Percentiles rank a stretch among this genome's conserved stretches.
Evolutionary conservation across 2,888 invertebrate species (phyloP).

Genomic region (Latrodectus elegans): DNA sequence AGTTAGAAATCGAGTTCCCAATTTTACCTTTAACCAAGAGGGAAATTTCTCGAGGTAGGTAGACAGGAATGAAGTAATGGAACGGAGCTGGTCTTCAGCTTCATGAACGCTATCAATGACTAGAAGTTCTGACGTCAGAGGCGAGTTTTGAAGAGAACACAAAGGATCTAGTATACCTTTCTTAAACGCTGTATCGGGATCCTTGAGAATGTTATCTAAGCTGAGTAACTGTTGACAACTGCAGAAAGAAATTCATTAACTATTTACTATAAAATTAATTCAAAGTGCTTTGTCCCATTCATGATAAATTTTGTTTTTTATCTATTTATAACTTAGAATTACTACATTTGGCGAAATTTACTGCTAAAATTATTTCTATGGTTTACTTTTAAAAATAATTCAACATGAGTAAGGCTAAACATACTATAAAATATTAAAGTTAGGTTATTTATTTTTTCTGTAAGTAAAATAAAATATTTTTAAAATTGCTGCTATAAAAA

Average conservation of each 20-base stretch:
- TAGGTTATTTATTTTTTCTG: too few relatives aligned
- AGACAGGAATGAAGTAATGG: conserved; percentile 90
- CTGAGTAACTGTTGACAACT: conserved; percentile 46
- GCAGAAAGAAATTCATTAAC: neutral
- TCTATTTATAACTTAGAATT: neutral
- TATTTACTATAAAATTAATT: neutral
- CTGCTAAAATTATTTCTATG: too few relatives aligned
- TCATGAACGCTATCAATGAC: conserved; percentile 94
- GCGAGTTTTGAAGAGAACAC: conserved; percentile 76
- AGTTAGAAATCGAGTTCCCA: too few relatives aligned
- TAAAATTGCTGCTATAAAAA: too few relatives aligned
- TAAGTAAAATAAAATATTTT: too few relatives aligned
- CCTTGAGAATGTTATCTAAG: conserved; percentile 82
- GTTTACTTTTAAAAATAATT: too few relatives aligned
- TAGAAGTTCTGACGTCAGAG: conserved; percentile 81
- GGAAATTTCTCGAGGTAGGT: conserved; percentile 87
- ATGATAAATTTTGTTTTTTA: neutral
- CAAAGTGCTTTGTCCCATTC: neutral
- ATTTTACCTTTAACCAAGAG: conserved; percentile 84
- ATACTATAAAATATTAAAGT: too few relatives aligned
- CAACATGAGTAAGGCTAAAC: too few relatives aligned
- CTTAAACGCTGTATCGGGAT: conserved; percentile 88
- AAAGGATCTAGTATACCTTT: conserved; percentile 91
- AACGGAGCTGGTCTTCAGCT: conserved; percentile 95
- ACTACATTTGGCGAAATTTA: too few relatives aligned